A percentile compares a stretch with the other conserved stretches of the same genome.
phyloP scores from a whole-genome alignment of 2,797 vertebrate species.

The Gobionotothen gibberifrons region DNA sequence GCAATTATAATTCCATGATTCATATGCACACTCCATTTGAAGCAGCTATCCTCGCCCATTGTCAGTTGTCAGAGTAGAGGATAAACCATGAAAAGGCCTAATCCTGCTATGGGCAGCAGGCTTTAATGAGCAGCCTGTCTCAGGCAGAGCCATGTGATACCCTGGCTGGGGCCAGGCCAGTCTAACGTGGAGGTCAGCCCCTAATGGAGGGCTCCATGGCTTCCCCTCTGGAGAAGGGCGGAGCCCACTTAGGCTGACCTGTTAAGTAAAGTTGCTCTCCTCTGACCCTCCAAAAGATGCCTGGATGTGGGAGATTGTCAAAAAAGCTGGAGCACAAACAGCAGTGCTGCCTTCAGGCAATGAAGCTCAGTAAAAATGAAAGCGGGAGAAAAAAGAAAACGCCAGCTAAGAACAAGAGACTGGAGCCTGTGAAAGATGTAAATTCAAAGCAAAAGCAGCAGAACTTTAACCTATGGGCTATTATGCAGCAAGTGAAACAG shows the following conservation, averaged over 20 bases:
- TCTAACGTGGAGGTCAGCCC: slow-evolving; percentile 78
- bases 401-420: slow-evolving; percentile 70
- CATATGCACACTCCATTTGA: slow-evolving; percentile 80
- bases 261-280: slow-evolving; percentile 86
- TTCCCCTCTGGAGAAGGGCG: slow-evolving; percentile 83
- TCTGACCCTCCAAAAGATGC: slow-evolving; percentile 82
- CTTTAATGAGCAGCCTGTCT: slow-evolving; percentile 85
- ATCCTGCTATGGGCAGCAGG: slow-evolving; percentile 79
- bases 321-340: slow-evolving; percentile 69
- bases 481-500: slow-evolving; percentile 81
- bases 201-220: slow-evolving; percentile 83
- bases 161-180: slow-evolving; percentile 76
- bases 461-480: slow-evolving; percentile 83
- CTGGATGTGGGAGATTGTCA: slow-evolving; percentile 76
- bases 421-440: slow-evolving; percentile 78
- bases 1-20: slow-evolving; percentile 84
- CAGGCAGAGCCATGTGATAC: slow-evolving; percentile 80
- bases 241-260: slow-evolving; percentile 83
- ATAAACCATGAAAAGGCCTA: slow-evolving; percentile 83
- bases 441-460: slow-evolving; percentile 83
- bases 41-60: slow-evolving; percentile 76
- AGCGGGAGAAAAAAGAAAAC: slow-evolving; percentile 59
- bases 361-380: slow-evolving; percentile 55
- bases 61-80: slow-evolving; percentile 82
- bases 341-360: slow-evolving; percentile 70